Conservation (phyloP, 2,888 invertebrate species). For the Thyatira batis region DNA sequence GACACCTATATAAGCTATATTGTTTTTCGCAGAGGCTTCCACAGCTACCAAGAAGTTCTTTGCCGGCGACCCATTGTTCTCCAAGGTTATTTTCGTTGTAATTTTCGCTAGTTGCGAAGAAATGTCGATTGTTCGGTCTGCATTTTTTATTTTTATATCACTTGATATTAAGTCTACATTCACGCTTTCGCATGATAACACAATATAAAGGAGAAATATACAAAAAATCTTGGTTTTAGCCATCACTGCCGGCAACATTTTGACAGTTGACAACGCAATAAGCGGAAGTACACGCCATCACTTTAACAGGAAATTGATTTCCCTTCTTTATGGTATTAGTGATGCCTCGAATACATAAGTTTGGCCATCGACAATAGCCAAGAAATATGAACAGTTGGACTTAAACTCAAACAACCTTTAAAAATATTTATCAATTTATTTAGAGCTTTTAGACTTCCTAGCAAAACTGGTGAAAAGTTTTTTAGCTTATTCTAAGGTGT, state of each 20-base stretch:
- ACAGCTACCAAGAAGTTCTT: slow-evolving; percentile 87
- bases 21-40: slow-evolving; percentile 83
- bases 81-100: slow-evolving; percentile 88
- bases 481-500: not conserved
- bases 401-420: too few relatives aligned
- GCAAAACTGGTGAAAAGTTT: not conserved
- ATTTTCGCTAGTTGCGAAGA: slow-evolving; percentile 95
- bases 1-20: slow-evolving; percentile 89
- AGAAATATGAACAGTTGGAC: not conserved
- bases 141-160: slow-evolving; percentile 87
- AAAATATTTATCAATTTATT: too few relatives aligned
- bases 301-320: slow-evolving; percentile 34
- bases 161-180: slow-evolving; percentile 76
- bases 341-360: not conserved
- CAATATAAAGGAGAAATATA: slow-evolving; percentile 57
- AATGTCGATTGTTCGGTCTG: slow-evolving; percentile 93
- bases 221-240: slow-evolving; percentile 59
- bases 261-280: slow-evolving; percentile 67
- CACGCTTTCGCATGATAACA: slow-evolving; percentile 52
- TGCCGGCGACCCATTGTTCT: slow-evolving; percentile 89
- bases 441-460: not conserved
- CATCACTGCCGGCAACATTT: slow-evolving; percentile 64
- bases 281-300: slow-evolving; percentile 76
- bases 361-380: too few relatives aligned
- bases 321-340: slow-evolving; percentile 12